Percentiles rank a stretch among this genome's conserved stretches.
phyloP scores from a whole-genome alignment of 2,113 vertebrate genomes.

The Ia io region DNA sequence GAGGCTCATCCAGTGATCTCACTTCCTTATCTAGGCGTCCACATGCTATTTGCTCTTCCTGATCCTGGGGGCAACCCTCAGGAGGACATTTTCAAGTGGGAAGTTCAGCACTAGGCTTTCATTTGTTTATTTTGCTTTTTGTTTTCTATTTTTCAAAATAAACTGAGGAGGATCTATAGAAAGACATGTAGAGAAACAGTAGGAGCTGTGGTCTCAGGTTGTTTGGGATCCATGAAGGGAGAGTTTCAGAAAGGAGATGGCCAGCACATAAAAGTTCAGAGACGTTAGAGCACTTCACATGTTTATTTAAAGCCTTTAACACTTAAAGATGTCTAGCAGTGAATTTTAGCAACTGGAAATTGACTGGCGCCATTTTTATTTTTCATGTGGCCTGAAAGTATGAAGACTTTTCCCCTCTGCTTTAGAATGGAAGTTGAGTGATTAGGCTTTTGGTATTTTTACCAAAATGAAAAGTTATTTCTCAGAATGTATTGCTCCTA shows the following conservation, averaged over 20 bases:
- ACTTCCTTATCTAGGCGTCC: background rate
- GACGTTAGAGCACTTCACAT: no score
- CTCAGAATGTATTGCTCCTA: background rate
- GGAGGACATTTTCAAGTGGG: background rate
- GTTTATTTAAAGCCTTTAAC: background rate
- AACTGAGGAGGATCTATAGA: background rate
- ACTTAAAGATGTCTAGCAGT: background rate
- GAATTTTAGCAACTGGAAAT: background rate
- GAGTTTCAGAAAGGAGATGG: background rate
- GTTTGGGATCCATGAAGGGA: background rate
- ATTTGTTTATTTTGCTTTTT: background rate
- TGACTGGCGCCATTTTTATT: background rate
- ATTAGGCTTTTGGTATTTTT: background rate
- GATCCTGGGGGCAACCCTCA: background rate
- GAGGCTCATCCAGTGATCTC: fast-evolving
- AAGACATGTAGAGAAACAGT: background rate
- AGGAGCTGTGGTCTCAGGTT: background rate
- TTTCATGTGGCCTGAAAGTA: background rate
- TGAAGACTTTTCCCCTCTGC: background rate
- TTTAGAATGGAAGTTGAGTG: background rate
- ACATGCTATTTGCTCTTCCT: background rate
- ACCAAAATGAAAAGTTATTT: background rate
- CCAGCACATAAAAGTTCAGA: background rate
- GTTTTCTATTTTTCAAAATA: background rate
- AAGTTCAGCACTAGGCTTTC: background rate